Evolutionary conservation across 2,797 vertebrate genomes (phyloP), one percentile per base, ranked within the genome.

Genomic region (Valencia hispanica): DNA sequence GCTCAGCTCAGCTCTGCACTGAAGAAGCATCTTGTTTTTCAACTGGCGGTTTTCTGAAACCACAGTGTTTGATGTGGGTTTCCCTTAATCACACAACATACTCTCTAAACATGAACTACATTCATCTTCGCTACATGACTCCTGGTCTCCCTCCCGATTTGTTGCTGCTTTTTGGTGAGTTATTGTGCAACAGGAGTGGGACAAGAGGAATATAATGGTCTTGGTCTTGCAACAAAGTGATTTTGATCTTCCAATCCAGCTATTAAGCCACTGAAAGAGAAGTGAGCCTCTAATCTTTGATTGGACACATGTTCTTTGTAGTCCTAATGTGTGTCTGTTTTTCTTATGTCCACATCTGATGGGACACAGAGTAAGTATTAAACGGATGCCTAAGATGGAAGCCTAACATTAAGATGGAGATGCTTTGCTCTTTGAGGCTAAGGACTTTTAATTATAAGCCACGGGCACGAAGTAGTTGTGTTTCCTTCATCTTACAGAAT

Each of bases 1-100:
- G 86, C 36, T 57, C 86, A 73, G 59, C 61, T 90, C 90, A 89
- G 86, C 85, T 91, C 85, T 55, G 85, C 90, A 74, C 88, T 89
- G 91, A 92, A 91, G 90, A 93, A 89, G 88, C 86, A 87, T 89
- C 88, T 94, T 95, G 94, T 95, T 95, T 94, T 95, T 92, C 87
- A 94, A 95, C 87, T 88, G 85, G 91, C 92, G 92, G 93, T 95
- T 94, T 94, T 92, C 86, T 83, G 55, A 91, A 92, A 86, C 94
- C 93, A 72, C 91, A 91, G 70, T 78, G 86, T 95, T 95, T 96
- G 93, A 96, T 95, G 94, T 95, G 94, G 94, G 85, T 80, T 91
- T 75, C 88, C 84, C 93, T 94, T 94, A 94, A 95, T 95, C 95
- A 94, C 94, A 93, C 93, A 93, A 95, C 94, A 96, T 92, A 92